phyloP scores from a whole-genome alignment of 2,797 vertebrate genomes.

The Thalassophryne amazonica region DNA sequence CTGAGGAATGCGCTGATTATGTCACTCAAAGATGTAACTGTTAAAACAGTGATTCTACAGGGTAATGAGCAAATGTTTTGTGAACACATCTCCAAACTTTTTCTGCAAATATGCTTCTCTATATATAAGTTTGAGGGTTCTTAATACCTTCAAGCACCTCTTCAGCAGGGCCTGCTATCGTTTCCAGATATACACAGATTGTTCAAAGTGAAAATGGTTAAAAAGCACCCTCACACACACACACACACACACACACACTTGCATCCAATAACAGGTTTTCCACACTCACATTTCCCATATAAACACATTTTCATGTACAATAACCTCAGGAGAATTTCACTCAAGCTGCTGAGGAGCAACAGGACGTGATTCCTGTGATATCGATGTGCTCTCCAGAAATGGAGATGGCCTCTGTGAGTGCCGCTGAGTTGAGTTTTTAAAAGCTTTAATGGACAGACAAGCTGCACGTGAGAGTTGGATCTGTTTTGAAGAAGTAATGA shows the following conservation, averaged over 20 bases:
- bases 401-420: conserved; percentile 32
- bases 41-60: neutral
- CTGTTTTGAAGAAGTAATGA: conserved; percentile 29
- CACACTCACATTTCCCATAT: conserved; percentile 1
- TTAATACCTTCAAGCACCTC: conserved; percentile 8
- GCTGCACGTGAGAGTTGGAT: conserved; percentile 22
- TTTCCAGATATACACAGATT: conserved; percentile 15
- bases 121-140: conserved; percentile 6
- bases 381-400: conserved; percentile 42
- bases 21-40: too few species aligned
- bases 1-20: too few species aligned
- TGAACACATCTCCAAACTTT: conserved; percentile 7
- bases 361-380: conserved; percentile 54
- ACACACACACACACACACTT: neutral
- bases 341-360: conserved; percentile 58
- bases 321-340: conserved; percentile 48
- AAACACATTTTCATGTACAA: conserved; percentile 28
- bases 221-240: conserved; percentile 18
- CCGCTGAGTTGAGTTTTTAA: conserved; percentile 63
- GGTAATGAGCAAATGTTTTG: neutral
- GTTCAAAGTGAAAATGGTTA: conserved; percentile 8
- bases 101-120: neutral
- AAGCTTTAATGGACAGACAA: conserved; percentile 65
- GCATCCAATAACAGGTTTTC: too few species aligned
- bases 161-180: neutral